Conservation (phyloP, 2,797 vertebrate genomes). For the Mastacembelus armatus region DNA sequence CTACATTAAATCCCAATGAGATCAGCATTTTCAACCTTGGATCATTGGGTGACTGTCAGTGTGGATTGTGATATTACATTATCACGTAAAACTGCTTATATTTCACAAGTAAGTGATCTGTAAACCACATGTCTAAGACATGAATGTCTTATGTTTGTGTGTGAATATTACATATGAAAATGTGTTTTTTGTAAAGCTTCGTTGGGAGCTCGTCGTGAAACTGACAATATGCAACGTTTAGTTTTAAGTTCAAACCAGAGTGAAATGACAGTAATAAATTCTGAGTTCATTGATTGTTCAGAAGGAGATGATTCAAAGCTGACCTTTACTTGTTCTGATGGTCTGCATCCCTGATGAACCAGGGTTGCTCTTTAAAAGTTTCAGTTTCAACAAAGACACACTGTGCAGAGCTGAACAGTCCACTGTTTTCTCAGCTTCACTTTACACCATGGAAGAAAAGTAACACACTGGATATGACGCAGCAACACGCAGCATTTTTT, state of each 20-base stretch:
- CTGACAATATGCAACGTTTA: conserved; percentile 11
- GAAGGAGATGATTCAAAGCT: conserved; percentile 70
- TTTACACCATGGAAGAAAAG: conserved; percentile 1
- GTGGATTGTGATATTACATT: not conserved
- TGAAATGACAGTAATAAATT: conserved; percentile 62
- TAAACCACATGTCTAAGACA: not conserved
- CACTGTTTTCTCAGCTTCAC: not conserved
- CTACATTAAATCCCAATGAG: conserved; percentile 63
- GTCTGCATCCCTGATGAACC: conserved; percentile 71
- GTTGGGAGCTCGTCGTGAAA: conserved; percentile 5
- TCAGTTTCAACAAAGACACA: conserved; percentile 35
- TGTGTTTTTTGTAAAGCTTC: conserved; percentile 44
- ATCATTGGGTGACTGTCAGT: not conserved
- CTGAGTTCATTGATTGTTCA: conserved; percentile 70
- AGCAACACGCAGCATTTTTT: conserved; percentile 9
- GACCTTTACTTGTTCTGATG: conserved; percentile 73
- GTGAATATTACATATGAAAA: not conserved
- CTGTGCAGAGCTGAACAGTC: conserved; percentile 17
- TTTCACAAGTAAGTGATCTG: not conserved
- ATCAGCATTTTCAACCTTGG: conserved; percentile 38
- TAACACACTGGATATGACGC: not conserved
- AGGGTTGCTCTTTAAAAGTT: conserved; percentile 51
- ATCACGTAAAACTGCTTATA: not conserved
- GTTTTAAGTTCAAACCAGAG: conserved; percentile 52
- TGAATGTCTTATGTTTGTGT: too few species aligned